Base-by-base conservation (phyloP, 2,113 vertebrate genomes). In the Ancistrus triradiatus region DNA sequence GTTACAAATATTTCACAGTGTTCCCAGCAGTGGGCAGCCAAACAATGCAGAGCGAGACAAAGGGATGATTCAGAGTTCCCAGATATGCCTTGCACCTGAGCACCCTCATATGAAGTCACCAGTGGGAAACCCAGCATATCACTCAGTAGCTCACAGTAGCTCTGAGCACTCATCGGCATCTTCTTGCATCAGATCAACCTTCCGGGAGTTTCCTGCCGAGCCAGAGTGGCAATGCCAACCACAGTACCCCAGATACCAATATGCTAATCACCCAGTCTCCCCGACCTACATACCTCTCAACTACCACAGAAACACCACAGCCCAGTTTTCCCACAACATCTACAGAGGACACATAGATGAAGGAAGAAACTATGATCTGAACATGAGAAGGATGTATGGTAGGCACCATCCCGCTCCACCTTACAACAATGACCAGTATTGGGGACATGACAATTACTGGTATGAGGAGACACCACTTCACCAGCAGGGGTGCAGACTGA, bases 111-210 rank as follows among this genome's bases (percentile, higher is more conserved):
- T 77, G 28, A 44, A 61, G 0, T 44, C 76, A 33, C 74, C 57
- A n/a, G 63, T 78, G 19, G 72, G 72, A 59, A 80, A 46, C 74
- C 0, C 50, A 70, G 73, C 84, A 77, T n/a, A n/a, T 61, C 80
- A 77, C 44, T 81, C 2, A 80, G 80, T 53, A 90, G 90, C 0
- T 90, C 89, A 91, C 60, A 91, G 89, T 50, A 83, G 80, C 74
- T 92, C 91, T 0, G 91, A 92, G 14, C 79, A 85, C 63, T 93
- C 90, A 1, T 92, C 90, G 1, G 87, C 84, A 70, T 55, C 85
- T 14, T 89, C 89, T 8, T 87, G 90, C 38, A 75, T 84, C 57
- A 84, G 86, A 51, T 90, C 90, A 0, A 79, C 78, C 0, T 79
- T 79, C 70, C 79, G 64, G 9, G 86, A 88, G n/a, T n/a, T n/a